phyloP scores from a whole-genome alignment of 2,888 invertebrate species.

The Campoplex capitator region DNA sequence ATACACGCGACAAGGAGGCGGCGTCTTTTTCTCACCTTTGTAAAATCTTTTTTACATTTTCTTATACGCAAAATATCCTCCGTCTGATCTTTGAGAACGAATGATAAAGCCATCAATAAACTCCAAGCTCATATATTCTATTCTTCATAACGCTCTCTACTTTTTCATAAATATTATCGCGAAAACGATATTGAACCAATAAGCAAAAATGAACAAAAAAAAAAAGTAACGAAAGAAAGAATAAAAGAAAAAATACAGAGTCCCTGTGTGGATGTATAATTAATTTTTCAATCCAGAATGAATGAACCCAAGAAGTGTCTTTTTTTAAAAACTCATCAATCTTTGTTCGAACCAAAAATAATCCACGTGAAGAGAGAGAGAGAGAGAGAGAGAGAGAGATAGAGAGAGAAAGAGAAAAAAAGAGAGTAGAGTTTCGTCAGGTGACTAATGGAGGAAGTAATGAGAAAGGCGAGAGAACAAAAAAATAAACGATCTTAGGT shows the following conservation, averaged over 20 bases:
- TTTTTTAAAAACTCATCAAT: conserved; percentile 38
- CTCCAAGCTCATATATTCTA: conserved; percentile 52
- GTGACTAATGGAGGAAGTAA: conserved; percentile 36
- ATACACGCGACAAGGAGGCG: conserved; percentile 5
- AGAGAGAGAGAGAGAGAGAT: conserved; percentile 18
- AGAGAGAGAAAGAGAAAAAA: conserved; percentile 11
- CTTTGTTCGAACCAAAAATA: conserved; percentile 44
- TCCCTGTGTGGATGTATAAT: conserved; percentile 54
- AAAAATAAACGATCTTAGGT: conserved; percentile 55
- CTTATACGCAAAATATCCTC: conserved; percentile 56
- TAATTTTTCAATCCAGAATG: conserved; percentile 46
- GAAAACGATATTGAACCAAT: conserved; percentile 17
- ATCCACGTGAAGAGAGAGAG: conserved; percentile 28
- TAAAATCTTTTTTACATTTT: conserved; percentile 69
- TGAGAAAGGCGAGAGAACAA: conserved; percentile 43
- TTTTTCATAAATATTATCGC: conserved; percentile 55
- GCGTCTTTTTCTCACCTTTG: conserved; percentile 66
- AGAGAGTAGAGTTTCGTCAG: conserved; percentile 44
- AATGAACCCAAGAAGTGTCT: conserved; percentile 48
- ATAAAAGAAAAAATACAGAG: conserved; percentile 5
- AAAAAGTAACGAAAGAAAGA: conserved; percentile 18
- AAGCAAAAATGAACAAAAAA: conserved; percentile 19
- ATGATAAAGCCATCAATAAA: conserved; percentile 34
- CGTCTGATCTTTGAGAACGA: conserved; percentile 50
- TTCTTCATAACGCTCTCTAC: conserved; percentile 61